Base-by-base conservation (phyloP, 2,888 invertebrate species). In the Ormyrus nitidulus region DNA sequence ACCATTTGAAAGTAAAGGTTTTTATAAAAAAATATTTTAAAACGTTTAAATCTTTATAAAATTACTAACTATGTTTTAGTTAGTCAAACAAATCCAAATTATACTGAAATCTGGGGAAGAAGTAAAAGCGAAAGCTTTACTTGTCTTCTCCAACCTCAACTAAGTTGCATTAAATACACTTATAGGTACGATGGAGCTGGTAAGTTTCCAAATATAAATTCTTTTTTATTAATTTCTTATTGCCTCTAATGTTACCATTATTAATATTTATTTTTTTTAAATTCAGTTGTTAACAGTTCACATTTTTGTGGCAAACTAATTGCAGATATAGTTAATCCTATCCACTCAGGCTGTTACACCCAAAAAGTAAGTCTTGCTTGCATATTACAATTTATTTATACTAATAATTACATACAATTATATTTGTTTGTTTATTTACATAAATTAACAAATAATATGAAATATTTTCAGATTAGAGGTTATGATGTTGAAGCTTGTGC, bases 221-320 rank as follows among this genome's bases (percentile, higher is more conserved):
- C 51, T 34, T 4, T 34, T 34, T 51, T n/a, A 53, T 48, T 54
- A 65, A 34, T 53, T 69, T 34, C 34, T 34, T 34, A 34, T 34
- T 4, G 4, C 34, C 34, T 34, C 3, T 11, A 11, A 48, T 59
- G 44, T 56, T 56, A 58, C 0, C 51, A 66, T 68, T 48, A 58
- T 34, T 51, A 48, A 46, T n/a, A 19, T 34, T 58, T 61, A 48
- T 7, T 68, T 58, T 62, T 62, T 34, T 49, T 44, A 69, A 19
- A 51, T 84, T 59, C 8, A 90, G 89, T 88, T 69, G 66, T 86
- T 8, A 88, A 88, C 51, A 83, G 80, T 19, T 83, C 88, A n/a
- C 82, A 86, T 56, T 89, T 88, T 81, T 87, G 87, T 85, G 90
- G 90, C 5, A 89, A 88, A 85, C 84, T 87, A 82, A 86, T 83